Percentiles rank a stretch among this genome's conserved stretches.
Conservation (phyloP, 2,888 invertebrate genomes). For the Timema cristinae region DNA sequence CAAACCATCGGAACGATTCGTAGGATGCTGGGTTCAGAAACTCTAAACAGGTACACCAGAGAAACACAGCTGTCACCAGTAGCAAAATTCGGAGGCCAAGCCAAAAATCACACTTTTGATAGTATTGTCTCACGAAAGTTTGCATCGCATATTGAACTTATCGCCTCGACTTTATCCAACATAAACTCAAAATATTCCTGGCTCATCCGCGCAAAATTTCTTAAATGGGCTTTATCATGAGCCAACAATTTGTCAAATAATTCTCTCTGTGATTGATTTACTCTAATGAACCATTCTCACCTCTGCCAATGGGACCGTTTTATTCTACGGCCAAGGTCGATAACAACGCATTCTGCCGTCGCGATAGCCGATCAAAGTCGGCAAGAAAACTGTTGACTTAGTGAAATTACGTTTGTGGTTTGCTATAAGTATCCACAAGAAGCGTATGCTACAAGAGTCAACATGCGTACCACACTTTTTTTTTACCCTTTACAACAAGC, state of each 20-base stretch:
- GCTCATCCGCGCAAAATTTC: constrained; percentile 8
- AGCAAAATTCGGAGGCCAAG: constrained; percentile 13
- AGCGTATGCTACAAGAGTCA: constrained; percentile 1
- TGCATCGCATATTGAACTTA: background rate
- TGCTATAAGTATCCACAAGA: constrained; percentile 4
- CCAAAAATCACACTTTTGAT: constrained; percentile 9
- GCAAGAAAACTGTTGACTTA: background rate
- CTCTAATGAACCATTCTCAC: constrained; percentile 1
- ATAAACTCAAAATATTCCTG: background rate
- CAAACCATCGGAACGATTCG: constrained; percentile 18
- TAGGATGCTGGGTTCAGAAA: constrained; percentile 16
- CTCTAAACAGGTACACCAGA: constrained; percentile 15
- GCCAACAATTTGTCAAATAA: constrained; percentile 13
- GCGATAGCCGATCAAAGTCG: background rate
- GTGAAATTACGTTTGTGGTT: constrained; percentile 7
- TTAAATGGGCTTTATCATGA: constrained; percentile 7
- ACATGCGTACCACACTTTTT: background rate
- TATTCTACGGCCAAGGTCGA: constrained; percentile 10
- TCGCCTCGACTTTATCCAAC: constrained; percentile 10
- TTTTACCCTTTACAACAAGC: background rate
- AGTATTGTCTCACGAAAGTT: constrained; percentile 19
- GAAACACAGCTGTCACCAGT: constrained; percentile 11
- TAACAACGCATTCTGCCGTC: constrained; percentile 1
- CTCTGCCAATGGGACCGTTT: background rate
- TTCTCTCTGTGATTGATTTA: background rate